These are phyloP conservation scores for Cuculus canorus DNA, from an alignment of 2,797 vertebrate species.

Conservation along the genomic window DNA sequence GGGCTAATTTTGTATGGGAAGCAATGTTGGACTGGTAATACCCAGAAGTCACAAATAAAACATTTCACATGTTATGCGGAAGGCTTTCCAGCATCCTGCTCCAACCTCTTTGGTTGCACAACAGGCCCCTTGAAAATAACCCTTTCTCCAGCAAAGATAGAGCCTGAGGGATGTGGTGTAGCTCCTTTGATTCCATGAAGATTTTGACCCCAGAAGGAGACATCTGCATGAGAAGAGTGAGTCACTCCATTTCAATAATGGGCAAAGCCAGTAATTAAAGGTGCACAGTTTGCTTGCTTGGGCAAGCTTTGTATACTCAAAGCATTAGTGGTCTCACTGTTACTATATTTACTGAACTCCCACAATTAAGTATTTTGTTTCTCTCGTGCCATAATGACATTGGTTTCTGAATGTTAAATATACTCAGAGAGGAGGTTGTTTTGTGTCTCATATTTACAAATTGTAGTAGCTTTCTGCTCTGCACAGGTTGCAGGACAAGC, in stretches of 20 bases:
- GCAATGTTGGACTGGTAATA: background rate
- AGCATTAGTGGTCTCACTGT: slow-evolving; percentile 26
- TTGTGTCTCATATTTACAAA: background rate
- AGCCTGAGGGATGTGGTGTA: background rate
- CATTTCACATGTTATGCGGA: background rate
- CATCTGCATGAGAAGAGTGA: background rate
- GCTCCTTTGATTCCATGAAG: background rate
- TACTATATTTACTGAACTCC: slow-evolving; percentile 41
- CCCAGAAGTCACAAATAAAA: background rate
- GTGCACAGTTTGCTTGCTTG: slow-evolving; percentile 7
- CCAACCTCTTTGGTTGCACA: background rate
- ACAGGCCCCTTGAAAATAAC: background rate
- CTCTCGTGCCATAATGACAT: background rate
- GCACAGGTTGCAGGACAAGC: background rate
- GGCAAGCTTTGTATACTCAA: background rate
- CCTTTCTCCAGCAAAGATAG: slow-evolving; percentile 22
- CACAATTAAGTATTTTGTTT: slow-evolving; percentile 36
- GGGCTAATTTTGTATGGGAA: background rate
- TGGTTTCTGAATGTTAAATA: background rate
- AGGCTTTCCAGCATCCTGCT: background rate
- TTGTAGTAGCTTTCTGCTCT: background rate
- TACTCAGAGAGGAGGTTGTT: background rate
- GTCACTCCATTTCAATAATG: slow-evolving; percentile 31
- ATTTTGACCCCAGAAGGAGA: slow-evolving; percentile 43
- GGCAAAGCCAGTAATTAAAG: slow-evolving; percentile 38